Evolutionary conservation across 1,140 invertebrate genomes (phyloP), one percentile per base, ranked within the genome.

Genomic region (Drosophila kepulauana): DNA sequence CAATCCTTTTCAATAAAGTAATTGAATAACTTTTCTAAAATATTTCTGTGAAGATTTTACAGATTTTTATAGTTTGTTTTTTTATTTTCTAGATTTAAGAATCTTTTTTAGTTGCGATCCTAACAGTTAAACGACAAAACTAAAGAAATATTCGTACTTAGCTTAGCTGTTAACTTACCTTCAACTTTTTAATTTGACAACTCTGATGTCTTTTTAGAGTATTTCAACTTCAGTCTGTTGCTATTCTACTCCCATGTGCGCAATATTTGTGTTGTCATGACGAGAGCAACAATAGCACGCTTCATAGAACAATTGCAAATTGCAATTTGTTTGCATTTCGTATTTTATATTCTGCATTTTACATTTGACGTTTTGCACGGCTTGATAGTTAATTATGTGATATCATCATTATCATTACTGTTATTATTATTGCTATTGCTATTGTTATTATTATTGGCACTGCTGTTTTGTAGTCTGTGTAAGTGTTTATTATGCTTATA

Each of bases 331-430:
- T 81, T 81, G 70, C 79, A 71, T 67, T 58, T 59, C 28, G 33
- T 35, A 20, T 28, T 30, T n/a, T 8, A n/a, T 49, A 52, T 45
- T 43, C 38, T 33, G 13, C 41, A 8, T 11, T 28, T 52, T 48
- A 15, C 25, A 5, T 46, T 45, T 59, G 20, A 15, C 57, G 20
- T 35, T 25, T 51, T 41, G 48, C 61, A 64, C 51, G 51, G 56
- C 61, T 82, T 82, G 82, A 82, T 78, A 82, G 79, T 81, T 81
- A 81, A 81, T 81, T 82, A 78, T 81, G 61, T 75, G 69, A 58
- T 82, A 78, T 78, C 61, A 74, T 82, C 75, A 77, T 81, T 81
- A 82, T 82, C 58, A 48, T 57, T 45, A 38, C 51, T 35, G n/a
- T 56, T 51, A 66, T 51, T 41, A 41, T 51, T 63, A 79, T 78